A percentile compares a stretch with the other conserved stretches of the same genome.
These are phyloP conservation scores for Heliangelus exortis DNA, from an alignment of 2,797 vertebrate genomes.

Conservation along the genomic window DNA sequence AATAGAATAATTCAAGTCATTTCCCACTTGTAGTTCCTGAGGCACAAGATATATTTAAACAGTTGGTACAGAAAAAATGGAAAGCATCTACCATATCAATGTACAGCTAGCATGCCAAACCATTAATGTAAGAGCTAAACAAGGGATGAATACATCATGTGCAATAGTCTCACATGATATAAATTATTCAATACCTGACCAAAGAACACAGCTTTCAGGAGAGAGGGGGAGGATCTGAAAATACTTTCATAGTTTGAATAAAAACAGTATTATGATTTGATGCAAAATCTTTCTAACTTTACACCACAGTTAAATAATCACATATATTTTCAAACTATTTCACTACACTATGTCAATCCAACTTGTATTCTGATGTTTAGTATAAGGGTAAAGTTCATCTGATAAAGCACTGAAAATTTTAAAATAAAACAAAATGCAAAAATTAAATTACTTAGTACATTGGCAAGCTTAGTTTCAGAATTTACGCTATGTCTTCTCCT, in stretches of 20 bases:
- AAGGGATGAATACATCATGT: constrained; percentile 68
- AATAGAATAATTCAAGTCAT: constrained; percentile 56
- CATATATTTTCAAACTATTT: not conserved
- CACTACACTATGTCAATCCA: not conserved
- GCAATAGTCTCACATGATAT: constrained; percentile 66
- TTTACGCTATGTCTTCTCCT: not conserved
- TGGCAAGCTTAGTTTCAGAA: not conserved
- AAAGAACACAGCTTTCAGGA: constrained; percentile 65
- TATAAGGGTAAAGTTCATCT: not conserved
- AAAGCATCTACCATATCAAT: constrained; percentile 67
- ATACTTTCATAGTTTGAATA: constrained; percentile 45
- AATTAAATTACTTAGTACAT: not conserved
- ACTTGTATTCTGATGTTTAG: not conserved
- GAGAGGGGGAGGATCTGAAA: constrained; percentile 48
- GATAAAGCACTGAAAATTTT: not conserved
- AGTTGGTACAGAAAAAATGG: constrained; percentile 71
- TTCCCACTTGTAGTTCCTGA: constrained; percentile 65
- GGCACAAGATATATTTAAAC: constrained; percentile 71
- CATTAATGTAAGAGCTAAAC: constrained; percentile 71
- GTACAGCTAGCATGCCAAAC: constrained; percentile 65
- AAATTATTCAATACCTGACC: constrained; percentile 66
- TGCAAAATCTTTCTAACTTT: constrained; percentile 1
- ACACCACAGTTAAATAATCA: not conserved
- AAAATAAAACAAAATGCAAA: constrained; percentile 2
- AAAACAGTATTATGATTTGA: not conserved